These are phyloP conservation scores for Nematostella vectensis DNA, from an alignment of 92 coral and sea anemone genomes.

Conservation along the genomic window DNA sequence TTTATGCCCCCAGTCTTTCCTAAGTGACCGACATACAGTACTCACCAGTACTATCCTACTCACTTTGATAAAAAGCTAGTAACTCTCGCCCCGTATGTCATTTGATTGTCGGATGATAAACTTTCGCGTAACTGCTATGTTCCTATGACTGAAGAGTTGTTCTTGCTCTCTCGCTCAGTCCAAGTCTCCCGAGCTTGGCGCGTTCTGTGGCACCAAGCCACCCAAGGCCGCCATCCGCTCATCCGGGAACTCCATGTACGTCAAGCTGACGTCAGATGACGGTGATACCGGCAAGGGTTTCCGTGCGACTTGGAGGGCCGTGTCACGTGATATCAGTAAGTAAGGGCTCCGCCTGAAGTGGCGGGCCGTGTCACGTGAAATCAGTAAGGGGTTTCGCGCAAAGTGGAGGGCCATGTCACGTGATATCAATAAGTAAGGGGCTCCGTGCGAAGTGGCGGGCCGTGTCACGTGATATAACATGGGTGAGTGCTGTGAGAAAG, in stretches of 20 bases:
- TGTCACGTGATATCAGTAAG: constrained; percentile 47
- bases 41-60: no score
- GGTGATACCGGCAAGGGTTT: constrained; percentile 75
- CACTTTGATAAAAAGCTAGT: no score
- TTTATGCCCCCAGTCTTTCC: no score
- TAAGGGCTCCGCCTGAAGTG: neutral
- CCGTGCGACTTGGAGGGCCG: constrained; percentile 69
- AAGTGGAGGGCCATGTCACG: constrained; percentile 62
- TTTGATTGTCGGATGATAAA: no score
- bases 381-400: constrained; percentile 67
- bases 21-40: no score
- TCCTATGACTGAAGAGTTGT: no score
- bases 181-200: constrained; percentile 51
- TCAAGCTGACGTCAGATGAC: constrained; percentile 66
- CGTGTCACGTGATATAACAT: constrained; percentile 36
- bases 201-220: constrained; percentile 57
- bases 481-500: no score
- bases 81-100: no score
- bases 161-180: constrained; percentile 24
- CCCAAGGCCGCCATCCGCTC: constrained; percentile 53
- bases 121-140: no score
- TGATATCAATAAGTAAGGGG: constrained; percentile 34
- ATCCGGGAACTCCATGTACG: constrained; percentile 50
- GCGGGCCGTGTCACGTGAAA: constrained; percentile 28
- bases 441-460: constrained; percentile 40